Evolutionary conservation across 1,140 invertebrate species (phyloP).

Genomic region (Diorhabda elongata): DNA sequence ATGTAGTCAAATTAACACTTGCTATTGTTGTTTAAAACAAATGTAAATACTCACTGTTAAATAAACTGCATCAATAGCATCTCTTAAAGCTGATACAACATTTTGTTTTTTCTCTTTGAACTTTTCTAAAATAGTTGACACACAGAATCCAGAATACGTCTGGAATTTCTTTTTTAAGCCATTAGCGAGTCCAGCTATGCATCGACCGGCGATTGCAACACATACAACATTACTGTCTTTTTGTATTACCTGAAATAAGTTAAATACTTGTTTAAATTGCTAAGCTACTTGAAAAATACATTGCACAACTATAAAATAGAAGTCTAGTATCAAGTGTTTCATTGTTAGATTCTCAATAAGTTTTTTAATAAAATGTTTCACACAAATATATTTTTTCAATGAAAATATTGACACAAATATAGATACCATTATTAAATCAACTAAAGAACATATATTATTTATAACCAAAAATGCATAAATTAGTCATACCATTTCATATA

Average conservation of each 20-base stretch:
- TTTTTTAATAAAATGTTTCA: too few species aligned
- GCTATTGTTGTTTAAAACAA: too few species aligned
- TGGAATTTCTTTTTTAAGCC: constrained; percentile 87
- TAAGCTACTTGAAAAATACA: constrained; percentile 3
- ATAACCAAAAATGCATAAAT: too few species aligned
- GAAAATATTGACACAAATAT: too few species aligned
- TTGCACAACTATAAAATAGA: not conserved
- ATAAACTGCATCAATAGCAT: constrained; percentile 91
- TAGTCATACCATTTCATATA: too few species aligned
- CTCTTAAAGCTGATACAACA: constrained; percentile 79
- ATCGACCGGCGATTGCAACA: constrained; percentile 82
- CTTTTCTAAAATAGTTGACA: constrained; percentile 84
- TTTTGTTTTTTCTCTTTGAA: constrained; percentile 97
- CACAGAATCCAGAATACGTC: constrained; percentile 74
- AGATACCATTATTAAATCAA: too few species aligned
- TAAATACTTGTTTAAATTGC: not conserved
- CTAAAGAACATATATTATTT: too few species aligned
- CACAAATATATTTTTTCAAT: too few species aligned
- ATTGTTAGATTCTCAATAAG: too few species aligned
- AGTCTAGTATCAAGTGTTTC: too few species aligned
- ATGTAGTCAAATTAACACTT: too few species aligned
- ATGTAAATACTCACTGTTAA: constrained; percentile 53
- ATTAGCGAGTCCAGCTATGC: constrained; percentile 74
- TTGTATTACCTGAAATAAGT: constrained; percentile 62
- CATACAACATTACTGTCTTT: constrained; percentile 97